Conservation (phyloP, 2,797 vertebrate genomes). For the Leptoclinus maculatus region DNA sequence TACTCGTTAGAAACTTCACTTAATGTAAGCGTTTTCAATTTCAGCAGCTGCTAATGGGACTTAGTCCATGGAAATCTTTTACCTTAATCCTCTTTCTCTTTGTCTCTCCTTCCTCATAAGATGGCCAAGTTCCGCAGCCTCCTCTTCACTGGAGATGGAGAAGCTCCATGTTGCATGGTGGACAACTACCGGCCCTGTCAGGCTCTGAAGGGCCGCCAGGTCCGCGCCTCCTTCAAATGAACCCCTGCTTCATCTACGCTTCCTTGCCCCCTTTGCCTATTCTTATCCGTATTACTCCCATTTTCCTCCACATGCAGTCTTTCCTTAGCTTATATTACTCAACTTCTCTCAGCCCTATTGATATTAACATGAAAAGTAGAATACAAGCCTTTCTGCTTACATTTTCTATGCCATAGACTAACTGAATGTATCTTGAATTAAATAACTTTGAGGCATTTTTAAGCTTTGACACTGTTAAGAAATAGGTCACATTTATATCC, state of each 20-base stretch:
- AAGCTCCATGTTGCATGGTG: constrained; percentile 83
- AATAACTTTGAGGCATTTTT: not conserved
- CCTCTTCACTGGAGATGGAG: constrained; percentile 85
- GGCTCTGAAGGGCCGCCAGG: constrained; percentile 89
- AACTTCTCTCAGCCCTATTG: not conserved
- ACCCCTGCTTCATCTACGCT: not conserved
- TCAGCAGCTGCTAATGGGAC: not conserved
- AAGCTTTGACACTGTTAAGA: not conserved
- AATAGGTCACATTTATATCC: not conserved
- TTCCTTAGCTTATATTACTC: not conserved
- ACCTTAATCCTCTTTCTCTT: not conserved
- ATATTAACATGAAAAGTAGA: constrained; percentile 1
- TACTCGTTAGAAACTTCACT: not conserved
- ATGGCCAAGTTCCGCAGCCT: constrained; percentile 90
- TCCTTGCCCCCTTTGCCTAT: not conserved
- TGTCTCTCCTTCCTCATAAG: constrained; percentile 71
- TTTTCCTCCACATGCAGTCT: not conserved
- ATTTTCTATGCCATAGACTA: not conserved
- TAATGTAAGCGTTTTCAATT: not conserved
- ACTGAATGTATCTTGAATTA: constrained; percentile 17
- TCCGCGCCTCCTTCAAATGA: constrained; percentile 91
- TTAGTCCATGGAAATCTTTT: not conserved
- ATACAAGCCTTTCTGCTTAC: not conserved
- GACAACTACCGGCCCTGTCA: constrained; percentile 94
- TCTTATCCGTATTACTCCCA: not conserved